Evolutionary conservation across 2,888 invertebrate species (phyloP), one percentile per base, ranked within the genome.

Genomic region (Scrobipalpa costella): DNA sequence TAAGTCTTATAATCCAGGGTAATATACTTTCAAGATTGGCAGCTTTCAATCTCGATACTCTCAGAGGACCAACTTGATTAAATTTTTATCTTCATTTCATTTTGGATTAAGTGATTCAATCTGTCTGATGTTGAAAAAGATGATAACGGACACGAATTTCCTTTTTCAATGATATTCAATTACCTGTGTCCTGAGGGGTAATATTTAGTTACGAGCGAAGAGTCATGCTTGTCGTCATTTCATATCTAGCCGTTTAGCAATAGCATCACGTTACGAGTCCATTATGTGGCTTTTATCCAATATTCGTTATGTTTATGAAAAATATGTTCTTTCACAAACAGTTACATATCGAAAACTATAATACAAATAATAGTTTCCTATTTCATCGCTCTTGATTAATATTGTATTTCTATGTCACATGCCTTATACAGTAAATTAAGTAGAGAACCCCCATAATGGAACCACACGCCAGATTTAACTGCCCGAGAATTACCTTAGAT

Each of bases 381-480:
- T 36, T 36, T 9, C 36, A 36, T 36, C 15, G n/a, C 8, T 5
- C 3, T 17, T 7, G 15, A 8, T n/a, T n/a, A n/a, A n/a, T n/a
- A 27, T 27, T 5, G 27, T 5, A 3, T 36, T 36, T 1, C 8
- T 36, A 36, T 2, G 8, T 34, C 7, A 36, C 36, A 36, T 11
- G 36, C 11, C 36, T 36, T 36, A 36, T 36, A 17, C 0, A 0
- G 7, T 36, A 36, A 2, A 36, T 36, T 49, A 15, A 5, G 17
- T 1, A 1, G 8, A 3, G 1, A 8, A 17, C 17, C 49, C 15
- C 49, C 3, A 17, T 8, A 17, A 1, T 8, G 3, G 17, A 49
- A 15, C 49, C 49, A 49, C 49, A 49, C 17, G 5, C 49, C 17
- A 49, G 49, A 49, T 49, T 49, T 7, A 49, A 49, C 49, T 49